Conservation (phyloP, 2,888 invertebrate species). For the Hydropsyche betteni region DNA sequence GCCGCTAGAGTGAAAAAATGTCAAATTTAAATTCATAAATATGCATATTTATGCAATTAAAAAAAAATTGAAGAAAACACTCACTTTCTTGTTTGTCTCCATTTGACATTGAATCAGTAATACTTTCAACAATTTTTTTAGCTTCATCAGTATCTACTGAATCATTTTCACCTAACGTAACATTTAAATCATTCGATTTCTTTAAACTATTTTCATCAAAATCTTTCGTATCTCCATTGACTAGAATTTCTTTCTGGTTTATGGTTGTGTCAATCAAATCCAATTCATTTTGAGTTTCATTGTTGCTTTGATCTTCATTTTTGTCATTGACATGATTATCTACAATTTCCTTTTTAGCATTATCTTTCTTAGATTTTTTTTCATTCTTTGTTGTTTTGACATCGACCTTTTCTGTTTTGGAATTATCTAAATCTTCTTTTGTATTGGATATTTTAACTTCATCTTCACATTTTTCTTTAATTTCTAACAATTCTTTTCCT, state of each 20-base stretch:
- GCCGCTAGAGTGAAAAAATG: conserved; percentile 68
- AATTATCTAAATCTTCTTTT: conserved; percentile 52
- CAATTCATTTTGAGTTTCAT: conserved; percentile 30
- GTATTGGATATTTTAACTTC: conserved; percentile 56
- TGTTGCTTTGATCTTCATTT: conserved; percentile 19
- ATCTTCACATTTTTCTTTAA: conserved; percentile 43
- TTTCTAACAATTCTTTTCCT: conserved; percentile 57
- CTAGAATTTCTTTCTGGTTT: conserved; percentile 21
- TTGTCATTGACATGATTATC: conserved; percentile 27
- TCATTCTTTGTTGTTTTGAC: conserved; percentile 55
- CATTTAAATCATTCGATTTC: conserved; percentile 56
- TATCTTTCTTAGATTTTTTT: conserved; percentile 54
- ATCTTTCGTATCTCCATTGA: conserved; percentile 32
- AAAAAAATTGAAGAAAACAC: conserved; percentile 54
- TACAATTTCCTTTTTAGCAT: conserved; percentile 51
- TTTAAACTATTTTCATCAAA: conserved; percentile 14
- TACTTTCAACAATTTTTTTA: conserved; percentile 90
- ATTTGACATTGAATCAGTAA: conserved; percentile 79
- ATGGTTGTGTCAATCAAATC: conserved; percentile 11
- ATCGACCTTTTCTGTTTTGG: conserved; percentile 57
- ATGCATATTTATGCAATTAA: background rate
- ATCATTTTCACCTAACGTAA: conserved; percentile 62
- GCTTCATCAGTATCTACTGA: conserved; percentile 82
- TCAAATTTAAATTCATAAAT: background rate
- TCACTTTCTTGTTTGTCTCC: conserved; percentile 80